phyloP scores from a whole-genome alignment of 92 coral and sea anemone genomes.

The Porites cylindrica region DNA sequence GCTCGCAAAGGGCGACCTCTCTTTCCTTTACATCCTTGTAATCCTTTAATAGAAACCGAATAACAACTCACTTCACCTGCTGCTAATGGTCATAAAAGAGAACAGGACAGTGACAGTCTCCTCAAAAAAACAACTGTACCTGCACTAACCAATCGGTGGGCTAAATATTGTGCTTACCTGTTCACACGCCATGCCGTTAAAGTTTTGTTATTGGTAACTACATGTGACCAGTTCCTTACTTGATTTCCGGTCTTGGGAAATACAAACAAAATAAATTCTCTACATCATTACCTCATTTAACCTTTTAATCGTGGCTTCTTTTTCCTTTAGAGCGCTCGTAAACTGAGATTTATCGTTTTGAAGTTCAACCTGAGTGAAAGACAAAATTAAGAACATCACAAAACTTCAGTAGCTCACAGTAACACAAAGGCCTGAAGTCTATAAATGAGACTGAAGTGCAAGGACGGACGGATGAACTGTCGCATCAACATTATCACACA shows the following conservation, averaged over 20 bases:
- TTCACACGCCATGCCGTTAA: too few relatives aligned
- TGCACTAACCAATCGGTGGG: background rate
- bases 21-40: constrained; percentile 57
- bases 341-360: constrained; percentile 14
- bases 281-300: constrained; percentile 19
- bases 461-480: too few relatives aligned
- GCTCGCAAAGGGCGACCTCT: constrained; percentile 59
- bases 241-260: background rate
- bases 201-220: too few relatives aligned
- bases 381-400: too few relatives aligned
- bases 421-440: background rate
- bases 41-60: constrained; percentile 39
- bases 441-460: background rate
- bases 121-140: background rate
- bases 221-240: background rate
- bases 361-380: constrained; percentile 25
- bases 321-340: constrained; percentile 19
- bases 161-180: too few relatives aligned
- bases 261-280: background rate
- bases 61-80: background rate
- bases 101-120: too few relatives aligned
- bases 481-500: too few relatives aligned
- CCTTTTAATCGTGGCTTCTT: constrained; percentile 2
- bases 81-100: background rate
- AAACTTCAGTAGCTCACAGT: background rate